Evolutionary conservation across 2,113 vertebrate species (phyloP).

Genomic region (Phaethon lepturus): DNA sequence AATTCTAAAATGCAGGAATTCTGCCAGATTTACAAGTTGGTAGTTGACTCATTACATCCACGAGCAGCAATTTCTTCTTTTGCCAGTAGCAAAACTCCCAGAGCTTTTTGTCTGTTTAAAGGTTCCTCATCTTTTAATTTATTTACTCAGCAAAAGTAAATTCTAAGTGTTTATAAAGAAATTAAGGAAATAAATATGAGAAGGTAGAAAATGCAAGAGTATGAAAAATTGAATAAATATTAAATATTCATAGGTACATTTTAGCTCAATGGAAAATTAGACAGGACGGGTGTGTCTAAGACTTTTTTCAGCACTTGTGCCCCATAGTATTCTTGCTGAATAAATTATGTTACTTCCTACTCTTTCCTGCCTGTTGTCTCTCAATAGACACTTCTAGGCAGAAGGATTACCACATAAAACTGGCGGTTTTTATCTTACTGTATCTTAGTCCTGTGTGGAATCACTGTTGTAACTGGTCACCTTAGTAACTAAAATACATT

Average conservation of each 20-base stretch:
- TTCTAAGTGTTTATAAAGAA: background rate
- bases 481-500: background rate
- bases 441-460: background rate
- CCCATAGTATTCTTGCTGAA: constrained; percentile 21
- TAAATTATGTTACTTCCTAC: constrained; percentile 15
- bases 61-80: background rate
- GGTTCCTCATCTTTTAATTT: background rate
- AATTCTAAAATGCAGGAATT: background rate
- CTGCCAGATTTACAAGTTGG: background rate
- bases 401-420: constrained; percentile 22
- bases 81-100: constrained; percentile 5
- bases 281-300: background rate
- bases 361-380: background rate
- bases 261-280: background rate
- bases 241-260: background rate
- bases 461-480: background rate
- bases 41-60: background rate
- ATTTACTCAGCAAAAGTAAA: background rate
- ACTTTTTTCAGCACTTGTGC: background rate
- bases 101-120: background rate
- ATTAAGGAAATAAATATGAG: background rate
- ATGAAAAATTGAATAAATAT: background rate
- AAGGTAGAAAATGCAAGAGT: background rate
- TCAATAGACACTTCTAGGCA: constrained; percentile 12
- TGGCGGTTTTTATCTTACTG: background rate